Conservation (phyloP, 2,888 invertebrate genomes). For the Acheta domesticus region DNA sequence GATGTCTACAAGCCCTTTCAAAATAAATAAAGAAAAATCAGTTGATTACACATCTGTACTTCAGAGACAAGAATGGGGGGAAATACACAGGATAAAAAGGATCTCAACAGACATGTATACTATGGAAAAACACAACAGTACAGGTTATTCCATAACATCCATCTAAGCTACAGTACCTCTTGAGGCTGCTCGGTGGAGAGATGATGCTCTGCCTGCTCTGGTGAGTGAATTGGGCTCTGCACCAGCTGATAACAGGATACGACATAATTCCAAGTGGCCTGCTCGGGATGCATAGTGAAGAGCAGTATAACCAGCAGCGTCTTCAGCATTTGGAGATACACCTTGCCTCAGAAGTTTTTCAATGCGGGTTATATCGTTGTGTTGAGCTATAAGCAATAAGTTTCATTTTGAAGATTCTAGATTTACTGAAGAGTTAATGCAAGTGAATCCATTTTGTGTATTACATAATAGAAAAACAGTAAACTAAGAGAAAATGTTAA, state of each 20-base stretch:
- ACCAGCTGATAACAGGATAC: conserved; percentile 62
- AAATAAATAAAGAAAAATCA: neutral
- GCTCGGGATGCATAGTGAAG: conserved; percentile 85
- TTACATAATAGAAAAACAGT: too few species aligned
- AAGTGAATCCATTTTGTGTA: conserved; percentile 20
- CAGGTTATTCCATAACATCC: too few species aligned
- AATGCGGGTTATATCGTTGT: conserved; percentile 68
- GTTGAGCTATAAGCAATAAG: conserved; percentile 58
- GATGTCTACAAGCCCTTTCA: conserved; percentile 62
- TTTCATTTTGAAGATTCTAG: neutral
- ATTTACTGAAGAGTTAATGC: neutral
- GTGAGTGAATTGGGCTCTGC: conserved; percentile 73
- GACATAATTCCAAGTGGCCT: conserved; percentile 69
- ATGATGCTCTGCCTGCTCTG: conserved; percentile 70
- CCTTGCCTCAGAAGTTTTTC: conserved; percentile 56
- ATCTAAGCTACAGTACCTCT: neutral
- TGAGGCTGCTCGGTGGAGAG: conserved; percentile 78
- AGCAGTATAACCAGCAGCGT: conserved; percentile 79
- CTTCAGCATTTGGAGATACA: conserved; percentile 59
- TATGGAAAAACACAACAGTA: too few species aligned
- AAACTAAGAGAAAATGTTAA: too few species aligned
- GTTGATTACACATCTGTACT: too few species aligned
- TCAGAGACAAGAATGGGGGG: too few species aligned
- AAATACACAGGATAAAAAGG: too few species aligned
- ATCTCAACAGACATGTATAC: too few species aligned